Evolutionary conservation across 2,113 vertebrate genomes (phyloP).

Genomic region (Pelodiscus sinensis): DNA sequence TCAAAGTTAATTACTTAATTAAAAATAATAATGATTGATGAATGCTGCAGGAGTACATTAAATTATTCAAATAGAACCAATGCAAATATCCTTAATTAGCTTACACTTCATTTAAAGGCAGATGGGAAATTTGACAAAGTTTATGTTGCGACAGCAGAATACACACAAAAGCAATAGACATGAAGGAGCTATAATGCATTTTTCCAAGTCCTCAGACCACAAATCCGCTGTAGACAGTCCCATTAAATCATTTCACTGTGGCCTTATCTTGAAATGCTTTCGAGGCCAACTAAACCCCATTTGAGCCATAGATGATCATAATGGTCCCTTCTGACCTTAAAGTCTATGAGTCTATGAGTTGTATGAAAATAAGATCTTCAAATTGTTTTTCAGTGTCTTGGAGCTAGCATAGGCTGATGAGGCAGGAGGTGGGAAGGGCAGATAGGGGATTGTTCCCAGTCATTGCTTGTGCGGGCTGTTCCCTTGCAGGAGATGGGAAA

Average conservation of each 20-base stretch:
- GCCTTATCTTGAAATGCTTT: neutral
- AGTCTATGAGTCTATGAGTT: too few species aligned
- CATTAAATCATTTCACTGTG: neutral
- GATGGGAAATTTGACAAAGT: neutral
- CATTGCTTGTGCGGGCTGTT: neutral
- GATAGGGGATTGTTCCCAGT: neutral
- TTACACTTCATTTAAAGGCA: constrained; percentile 1
- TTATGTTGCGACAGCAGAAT: neutral
- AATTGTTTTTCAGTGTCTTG: neutral
- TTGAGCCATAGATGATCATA: too few species aligned
- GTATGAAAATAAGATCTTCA: neutral
- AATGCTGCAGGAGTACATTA: constrained; percentile 30
- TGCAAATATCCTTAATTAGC: constrained; percentile 43
- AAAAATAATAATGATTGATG: constrained; percentile 48
- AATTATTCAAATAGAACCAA: constrained; percentile 28
- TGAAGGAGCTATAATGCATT: accelerated
- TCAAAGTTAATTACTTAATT: constrained; percentile 64
- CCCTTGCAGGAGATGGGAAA: neutral
- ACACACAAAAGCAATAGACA: neutral
- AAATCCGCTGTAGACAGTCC: neutral
- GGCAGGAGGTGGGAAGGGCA: accelerated
- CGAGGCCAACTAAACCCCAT: neutral
- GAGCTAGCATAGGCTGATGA: neutral
- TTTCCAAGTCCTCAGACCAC: accelerated
- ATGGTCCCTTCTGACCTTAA: too few species aligned